These are phyloP conservation scores for Ifrita kowaldi DNA, from an alignment of 2,113 vertebrate genomes.

Conservation along the genomic window DNA sequence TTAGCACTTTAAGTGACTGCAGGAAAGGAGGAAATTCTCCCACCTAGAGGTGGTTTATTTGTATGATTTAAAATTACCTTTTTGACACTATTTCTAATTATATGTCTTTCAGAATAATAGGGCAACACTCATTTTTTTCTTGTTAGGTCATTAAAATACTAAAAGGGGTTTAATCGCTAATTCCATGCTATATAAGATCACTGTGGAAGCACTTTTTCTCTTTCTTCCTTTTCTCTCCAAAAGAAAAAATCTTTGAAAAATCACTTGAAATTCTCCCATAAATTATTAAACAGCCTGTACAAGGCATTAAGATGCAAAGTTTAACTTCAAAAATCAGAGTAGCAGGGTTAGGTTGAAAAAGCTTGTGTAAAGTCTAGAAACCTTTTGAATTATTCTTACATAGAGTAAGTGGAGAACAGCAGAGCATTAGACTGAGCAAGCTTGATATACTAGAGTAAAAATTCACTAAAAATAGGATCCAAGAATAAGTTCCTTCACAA, in stretches of 20 bases:
- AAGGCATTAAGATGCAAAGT: not conserved
- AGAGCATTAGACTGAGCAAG: not conserved
- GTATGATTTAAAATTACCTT: not conserved
- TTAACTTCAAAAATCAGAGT: not conserved
- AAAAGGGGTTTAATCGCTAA: not conserved
- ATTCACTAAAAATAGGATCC: not conserved
- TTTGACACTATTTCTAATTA: not conserved
- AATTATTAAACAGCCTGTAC: not conserved
- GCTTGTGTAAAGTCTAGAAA: not conserved
- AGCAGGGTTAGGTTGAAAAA: not conserved
- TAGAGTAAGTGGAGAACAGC: not conserved
- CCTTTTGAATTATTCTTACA: not conserved
- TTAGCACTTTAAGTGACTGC: not conserved
- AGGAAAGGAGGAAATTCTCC: not conserved
- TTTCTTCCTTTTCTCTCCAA: not conserved
- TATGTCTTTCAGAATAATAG: not conserved
- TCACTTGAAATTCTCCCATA: not conserved
- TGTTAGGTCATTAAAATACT: not conserved
- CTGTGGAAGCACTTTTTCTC: not conserved
- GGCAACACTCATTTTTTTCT: not conserved
- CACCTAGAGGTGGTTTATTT: not conserved
- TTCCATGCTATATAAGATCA: not conserved
- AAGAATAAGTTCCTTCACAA: not conserved
- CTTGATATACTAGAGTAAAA: not conserved
- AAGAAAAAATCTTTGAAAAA: not conserved